Base-by-base conservation (phyloP, 2,888 invertebrate genomes). In the Gastracanthus pulcherrimus region DNA sequence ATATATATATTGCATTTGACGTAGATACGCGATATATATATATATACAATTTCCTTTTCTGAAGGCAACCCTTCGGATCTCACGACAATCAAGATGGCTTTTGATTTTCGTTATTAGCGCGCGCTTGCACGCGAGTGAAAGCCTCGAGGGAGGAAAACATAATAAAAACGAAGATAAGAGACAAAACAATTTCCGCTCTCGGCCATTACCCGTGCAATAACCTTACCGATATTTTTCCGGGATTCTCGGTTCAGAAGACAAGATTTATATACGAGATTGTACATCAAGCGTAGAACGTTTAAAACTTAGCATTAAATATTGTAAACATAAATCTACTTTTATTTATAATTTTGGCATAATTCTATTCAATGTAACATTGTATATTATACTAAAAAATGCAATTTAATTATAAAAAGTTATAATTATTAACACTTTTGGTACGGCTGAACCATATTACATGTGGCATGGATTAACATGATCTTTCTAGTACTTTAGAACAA, bases 81-180 rank as follows among this genome's bases (percentile, higher is more conserved):
- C 13, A 48, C 11, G 29, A 71, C 38, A 26, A 19, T 48, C 41
- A 16, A 29, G 48, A 48, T 23, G 36, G 26, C 36, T 66, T 75
- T 75, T 75, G 26, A 75, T 75, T 66, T 38, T 64, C 64, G 26
- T 51, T 64, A 66, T 51, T 75, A 64, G 51, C 64, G 34, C 16
- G 7, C 45, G 26, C 9, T 11, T 7, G 7, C 62, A 9, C 5
- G 71, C 7, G 26, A 4, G 36, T 1, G 29, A 38, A 11, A 38
- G 29, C 23, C 11, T 16, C 4, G 19, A 64, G 34, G 31, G 16
- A 29, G 19, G 51, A 62, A 64, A 74, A 64, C 66, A 38, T 29
- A 38, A 66, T 55, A 74, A 64, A 48, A 41, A 41, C 11, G 60
- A 13, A 13, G 31, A 60, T 41, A 72, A 41, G 29, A 45, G 19